These are phyloP conservation scores for Bombus affinis DNA, from an alignment of 1,140 invertebrate species.

Conservation along the genomic window DNA sequence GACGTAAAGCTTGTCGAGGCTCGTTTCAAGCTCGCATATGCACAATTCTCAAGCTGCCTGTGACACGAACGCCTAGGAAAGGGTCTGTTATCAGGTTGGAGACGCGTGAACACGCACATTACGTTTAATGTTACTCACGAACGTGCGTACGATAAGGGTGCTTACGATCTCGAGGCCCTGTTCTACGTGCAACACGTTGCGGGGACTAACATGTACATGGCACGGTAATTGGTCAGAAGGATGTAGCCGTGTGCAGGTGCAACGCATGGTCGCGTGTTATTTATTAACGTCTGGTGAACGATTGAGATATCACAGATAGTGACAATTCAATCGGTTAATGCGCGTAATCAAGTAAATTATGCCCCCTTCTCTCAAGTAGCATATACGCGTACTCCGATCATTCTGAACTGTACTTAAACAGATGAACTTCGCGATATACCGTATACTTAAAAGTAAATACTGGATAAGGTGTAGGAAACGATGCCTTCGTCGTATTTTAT, in stretches of 20 bases:
- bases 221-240: constrained; percentile 51
- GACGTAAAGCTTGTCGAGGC: not conserved
- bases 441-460: not conserved
- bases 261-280: constrained; percentile 38
- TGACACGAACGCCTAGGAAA: constrained; percentile 34
- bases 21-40: not conserved
- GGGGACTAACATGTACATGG: constrained; percentile 38
- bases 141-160: constrained; percentile 61
- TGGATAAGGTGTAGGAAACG: not conserved
- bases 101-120: constrained; percentile 62
- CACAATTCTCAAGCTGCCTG: constrained; percentile 33
- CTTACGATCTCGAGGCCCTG: constrained; percentile 42
- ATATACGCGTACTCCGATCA: not conserved
- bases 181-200: constrained; percentile 61
- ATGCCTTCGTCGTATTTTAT: not conserved
- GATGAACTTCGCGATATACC: not conserved
- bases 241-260: constrained; percentile 20
- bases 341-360: constrained; percentile 26
- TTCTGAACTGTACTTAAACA: not conserved
- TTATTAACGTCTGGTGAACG: constrained; percentile 34
- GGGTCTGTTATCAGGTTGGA: constrained; percentile 50
- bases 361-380: not conserved
- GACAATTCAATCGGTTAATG: constrained; percentile 38
- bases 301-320: constrained; percentile 39
- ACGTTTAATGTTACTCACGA: constrained; percentile 46